A percentile compares a stretch with the other conserved stretches of the same genome.
These are phyloP conservation scores for Lepidurus packardi DNA, from an alignment of 1,140 invertebrate genomes.

Conservation along the genomic window DNA sequence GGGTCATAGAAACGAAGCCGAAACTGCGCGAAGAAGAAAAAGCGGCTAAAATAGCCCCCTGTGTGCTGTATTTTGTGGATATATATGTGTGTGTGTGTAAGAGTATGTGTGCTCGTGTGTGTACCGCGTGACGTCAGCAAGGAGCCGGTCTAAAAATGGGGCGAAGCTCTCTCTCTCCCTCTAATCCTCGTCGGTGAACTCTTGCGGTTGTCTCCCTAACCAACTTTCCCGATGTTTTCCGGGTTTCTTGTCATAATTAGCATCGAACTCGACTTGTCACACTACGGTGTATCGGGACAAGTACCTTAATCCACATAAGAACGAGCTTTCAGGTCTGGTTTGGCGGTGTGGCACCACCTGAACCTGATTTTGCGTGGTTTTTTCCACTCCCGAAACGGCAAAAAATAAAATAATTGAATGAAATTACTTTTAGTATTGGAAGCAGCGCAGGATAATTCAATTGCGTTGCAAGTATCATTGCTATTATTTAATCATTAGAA, in stretches of 20 bases:
- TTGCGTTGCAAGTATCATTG: too few species aligned
- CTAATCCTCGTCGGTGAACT: neutral
- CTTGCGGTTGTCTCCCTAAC: neutral
- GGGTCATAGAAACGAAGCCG: neutral
- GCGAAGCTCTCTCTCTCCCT: constrained; percentile 19
- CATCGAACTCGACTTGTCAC: neutral
- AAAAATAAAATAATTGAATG: too few species aligned
- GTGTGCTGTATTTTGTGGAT: neutral
- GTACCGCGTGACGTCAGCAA: neutral
- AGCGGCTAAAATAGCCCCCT: neutral
- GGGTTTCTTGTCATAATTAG: neutral
- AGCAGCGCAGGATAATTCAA: too few species aligned
- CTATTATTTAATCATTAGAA: too few species aligned
- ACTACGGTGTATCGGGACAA: neutral
- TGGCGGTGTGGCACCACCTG: too few species aligned
- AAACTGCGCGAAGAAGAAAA: neutral
- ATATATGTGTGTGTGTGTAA: neutral
- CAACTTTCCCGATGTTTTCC: constrained; percentile 9
- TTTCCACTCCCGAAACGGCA: too few species aligned
- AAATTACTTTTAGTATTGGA: too few species aligned
- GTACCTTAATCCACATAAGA: neutral
- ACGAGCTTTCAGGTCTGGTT: too few species aligned
- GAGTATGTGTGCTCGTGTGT: constrained; percentile 8
- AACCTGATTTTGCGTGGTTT: too few species aligned
- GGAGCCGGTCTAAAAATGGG: constrained; percentile 20